phyloP scores from a whole-genome alignment of 2,797 vertebrate species.

The Odontamblyopus rebecca region DNA sequence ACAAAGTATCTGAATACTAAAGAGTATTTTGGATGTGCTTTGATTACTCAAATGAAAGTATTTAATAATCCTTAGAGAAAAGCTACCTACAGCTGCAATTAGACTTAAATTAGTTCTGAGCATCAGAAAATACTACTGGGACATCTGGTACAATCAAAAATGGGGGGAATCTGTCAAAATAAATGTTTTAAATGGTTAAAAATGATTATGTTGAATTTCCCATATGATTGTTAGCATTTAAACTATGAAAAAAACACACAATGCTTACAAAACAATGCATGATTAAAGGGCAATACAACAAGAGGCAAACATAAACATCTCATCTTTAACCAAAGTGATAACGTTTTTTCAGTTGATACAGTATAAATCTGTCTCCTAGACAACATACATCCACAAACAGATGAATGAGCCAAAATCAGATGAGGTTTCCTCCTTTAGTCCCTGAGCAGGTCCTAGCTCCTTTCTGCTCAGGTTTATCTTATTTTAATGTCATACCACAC shows the following conservation, averaged over 20 bases:
- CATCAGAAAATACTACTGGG: slow-evolving; percentile 36
- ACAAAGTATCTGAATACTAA: background rate
- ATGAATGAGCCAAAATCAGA: slow-evolving; percentile 50
- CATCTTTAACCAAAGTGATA: background rate
- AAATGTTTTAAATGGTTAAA: background rate
- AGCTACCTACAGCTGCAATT: slow-evolving; percentile 50
- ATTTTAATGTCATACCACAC: slow-evolving; percentile 6
- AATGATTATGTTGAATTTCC: background rate
- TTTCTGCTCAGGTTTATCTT: slow-evolving; percentile 10
- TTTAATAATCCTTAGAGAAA: slow-evolving; percentile 50
- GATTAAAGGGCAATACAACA: background rate
- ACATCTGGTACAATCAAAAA: slow-evolving; percentile 51
- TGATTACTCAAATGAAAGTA: slow-evolving; percentile 25
- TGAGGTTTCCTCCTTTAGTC: slow-evolving; percentile 58
- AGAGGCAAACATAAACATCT: background rate
- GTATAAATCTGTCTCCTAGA: slow-evolving; percentile 54
- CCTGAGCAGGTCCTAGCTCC: slow-evolving; percentile 18
- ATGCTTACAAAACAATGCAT: slow-evolving; percentile 13
- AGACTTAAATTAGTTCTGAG: slow-evolving; percentile 40
- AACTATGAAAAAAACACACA: slow-evolving; percentile 1
- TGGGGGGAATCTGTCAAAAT: background rate
- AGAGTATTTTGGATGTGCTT: background rate
- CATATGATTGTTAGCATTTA: background rate
- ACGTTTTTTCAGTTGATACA: slow-evolving; percentile 31
- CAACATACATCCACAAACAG: slow-evolving; percentile 75